Conservation (phyloP, 2,888 invertebrate genomes). For the Pseudanteris insignis region DNA sequence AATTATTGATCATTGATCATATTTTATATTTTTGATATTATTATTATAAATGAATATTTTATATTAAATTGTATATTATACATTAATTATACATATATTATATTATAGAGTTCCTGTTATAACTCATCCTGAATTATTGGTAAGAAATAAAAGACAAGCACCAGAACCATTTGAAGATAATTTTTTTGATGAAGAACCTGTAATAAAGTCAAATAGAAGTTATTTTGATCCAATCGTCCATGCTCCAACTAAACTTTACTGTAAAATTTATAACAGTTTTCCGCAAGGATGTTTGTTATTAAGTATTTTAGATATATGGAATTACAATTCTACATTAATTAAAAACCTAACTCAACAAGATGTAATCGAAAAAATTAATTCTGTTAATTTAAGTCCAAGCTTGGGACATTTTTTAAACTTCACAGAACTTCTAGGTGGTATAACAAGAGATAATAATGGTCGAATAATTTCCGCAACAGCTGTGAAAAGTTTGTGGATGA, state of each 20-base stretch:
- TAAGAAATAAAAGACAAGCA: constrained; percentile 45
- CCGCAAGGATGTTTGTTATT: constrained; percentile 69
- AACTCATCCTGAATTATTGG: constrained; percentile 31
- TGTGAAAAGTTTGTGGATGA: constrained; percentile 73
- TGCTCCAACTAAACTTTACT: constrained; percentile 72
- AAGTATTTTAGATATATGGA: constrained; percentile 79
- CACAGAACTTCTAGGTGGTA: constrained; percentile 72
- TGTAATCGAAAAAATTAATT: constrained; percentile 73
- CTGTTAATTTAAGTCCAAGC: constrained; percentile 71
- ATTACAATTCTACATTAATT: constrained; percentile 70
- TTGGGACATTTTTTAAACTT: constrained; percentile 76
- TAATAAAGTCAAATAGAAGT: constrained; percentile 45
- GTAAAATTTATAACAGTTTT: constrained; percentile 72
- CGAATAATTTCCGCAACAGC: constrained; percentile 74
- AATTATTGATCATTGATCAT: no score
- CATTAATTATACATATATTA: constrained; percentile 1
- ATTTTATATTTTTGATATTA: no score
- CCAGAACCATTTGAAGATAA: constrained; percentile 51
- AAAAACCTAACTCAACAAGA: constrained; percentile 70
- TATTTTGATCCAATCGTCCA: constrained; percentile 70
- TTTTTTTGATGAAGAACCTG: constrained; percentile 58
- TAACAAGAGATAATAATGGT: constrained; percentile 71
- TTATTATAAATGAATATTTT: constrained; percentile 3
- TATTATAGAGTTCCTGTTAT: constrained; percentile 59
- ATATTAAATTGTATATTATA: no score